Conservation (phyloP, 92 coral and sea anemone genomes). For the Epizoanthus illoricatus region DNA sequence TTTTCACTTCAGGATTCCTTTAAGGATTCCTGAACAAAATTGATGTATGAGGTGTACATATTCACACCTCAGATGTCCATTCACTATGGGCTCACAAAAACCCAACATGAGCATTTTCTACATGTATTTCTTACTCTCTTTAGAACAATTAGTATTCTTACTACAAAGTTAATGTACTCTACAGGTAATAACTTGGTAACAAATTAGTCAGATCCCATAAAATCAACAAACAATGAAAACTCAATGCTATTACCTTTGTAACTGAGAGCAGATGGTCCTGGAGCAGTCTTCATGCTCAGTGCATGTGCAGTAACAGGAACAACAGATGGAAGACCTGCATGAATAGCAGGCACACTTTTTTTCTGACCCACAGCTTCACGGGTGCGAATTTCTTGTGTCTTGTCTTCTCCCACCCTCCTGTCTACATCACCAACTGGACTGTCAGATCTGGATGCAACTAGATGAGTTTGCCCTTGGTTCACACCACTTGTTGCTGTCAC, state of each 20-base stretch:
- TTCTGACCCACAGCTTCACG: constrained; percentile 85
- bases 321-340: constrained; percentile 85
- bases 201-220: too few relatives aligned
- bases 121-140: too few relatives aligned
- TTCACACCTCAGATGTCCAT: too few relatives aligned
- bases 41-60: too few relatives aligned
- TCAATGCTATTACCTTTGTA: constrained; percentile 64
- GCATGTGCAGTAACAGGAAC: constrained; percentile 73
- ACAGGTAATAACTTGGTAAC: too few relatives aligned
- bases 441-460: constrained; percentile 21
- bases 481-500: constrained; percentile 20
- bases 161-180: too few relatives aligned
- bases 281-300: constrained; percentile 59
- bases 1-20: too few relatives aligned
- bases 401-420: constrained; percentile 73
- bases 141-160: too few relatives aligned
- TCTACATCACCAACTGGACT: neutral
- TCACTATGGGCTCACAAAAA: too few relatives aligned
- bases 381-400: constrained; percentile 71
- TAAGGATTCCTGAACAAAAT: too few relatives aligned
- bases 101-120: too few relatives aligned
- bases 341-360: constrained; percentile 82
- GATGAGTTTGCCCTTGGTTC: constrained; percentile 35
- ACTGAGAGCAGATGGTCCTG: constrained; percentile 44
- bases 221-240: neutral